Evolutionary conservation across 2,113 vertebrate genomes (phyloP).

Genomic region (Trichomycterus rosablanca): DNA sequence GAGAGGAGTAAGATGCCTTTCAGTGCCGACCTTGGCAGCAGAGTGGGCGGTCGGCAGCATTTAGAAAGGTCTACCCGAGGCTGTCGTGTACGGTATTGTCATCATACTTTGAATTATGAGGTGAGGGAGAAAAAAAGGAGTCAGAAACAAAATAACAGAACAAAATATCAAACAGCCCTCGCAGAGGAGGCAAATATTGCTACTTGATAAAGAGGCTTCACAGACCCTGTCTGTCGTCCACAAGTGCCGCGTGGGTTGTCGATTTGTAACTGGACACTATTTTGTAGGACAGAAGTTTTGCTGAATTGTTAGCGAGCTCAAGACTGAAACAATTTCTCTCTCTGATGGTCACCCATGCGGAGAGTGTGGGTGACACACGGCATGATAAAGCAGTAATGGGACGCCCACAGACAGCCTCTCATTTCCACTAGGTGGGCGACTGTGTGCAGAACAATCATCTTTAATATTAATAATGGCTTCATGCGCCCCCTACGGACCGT

Average conservation of each 20-base stretch:
- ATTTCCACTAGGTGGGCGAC: slow-evolving; percentile 35
- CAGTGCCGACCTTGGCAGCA: slow-evolving; percentile 59
- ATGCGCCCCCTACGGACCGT: slow-evolving; percentile 47
- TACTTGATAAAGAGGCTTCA: slow-evolving; percentile 26
- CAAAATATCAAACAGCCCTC: slow-evolving; percentile 50
- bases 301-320: neutral
- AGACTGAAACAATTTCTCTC: neutral
- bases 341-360: neutral
- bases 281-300: too few species aligned
- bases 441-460: slow-evolving; percentile 42
- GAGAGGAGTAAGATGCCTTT: slow-evolving; percentile 53
- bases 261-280: slow-evolving; percentile 6
- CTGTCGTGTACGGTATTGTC: slow-evolving; percentile 50
- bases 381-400: slow-evolving; percentile 31
- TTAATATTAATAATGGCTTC: slow-evolving; percentile 48
- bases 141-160: slow-evolving; percentile 1
- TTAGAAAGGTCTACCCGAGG: slow-evolving; percentile 50
- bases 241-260: neutral
- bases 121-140: slow-evolving; percentile 13
- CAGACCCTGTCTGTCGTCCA: neutral
- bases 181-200: slow-evolving; percentile 28
- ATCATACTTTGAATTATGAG: slow-evolving; percentile 51
- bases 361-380: slow-evolving; percentile 10
- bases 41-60: slow-evolving; percentile 44
- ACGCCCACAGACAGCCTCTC: slow-evolving; percentile 31